These are phyloP conservation scores for Netelia melanura DNA, from an alignment of 2,888 invertebrate genomes.

Conservation along the genomic window DNA sequence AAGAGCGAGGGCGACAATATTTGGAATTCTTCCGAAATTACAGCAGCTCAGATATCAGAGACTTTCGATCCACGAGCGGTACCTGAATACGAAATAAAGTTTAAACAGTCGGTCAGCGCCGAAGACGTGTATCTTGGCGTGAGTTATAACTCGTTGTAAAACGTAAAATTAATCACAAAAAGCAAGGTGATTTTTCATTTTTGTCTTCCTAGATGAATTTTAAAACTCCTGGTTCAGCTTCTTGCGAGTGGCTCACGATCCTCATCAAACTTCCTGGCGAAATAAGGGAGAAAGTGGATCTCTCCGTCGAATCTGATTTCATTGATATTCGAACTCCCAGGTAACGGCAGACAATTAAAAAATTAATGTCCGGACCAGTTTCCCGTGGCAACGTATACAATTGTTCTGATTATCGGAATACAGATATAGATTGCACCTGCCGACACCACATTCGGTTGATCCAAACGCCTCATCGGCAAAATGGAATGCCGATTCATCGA, in stretches of 20 bases:
- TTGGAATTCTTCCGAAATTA: constrained; percentile 80
- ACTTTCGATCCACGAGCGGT: constrained; percentile 87
- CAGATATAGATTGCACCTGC: constrained; percentile 89
- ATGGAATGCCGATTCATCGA: constrained; percentile 89
- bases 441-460: constrained; percentile 93
- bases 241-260: constrained; percentile 95
- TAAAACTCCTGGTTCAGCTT: constrained; percentile 91
- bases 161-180: not conserved
- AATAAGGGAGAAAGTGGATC: constrained; percentile 90
- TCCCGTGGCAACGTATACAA: not conserved
- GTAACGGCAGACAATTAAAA: constrained; percentile 66
- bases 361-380: too few relatives aligned
- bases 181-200: constrained; percentile 25
- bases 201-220: constrained; percentile 89
- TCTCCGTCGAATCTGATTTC: constrained; percentile 86
- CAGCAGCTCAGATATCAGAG: constrained; percentile 66
- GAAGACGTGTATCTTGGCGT: constrained; percentile 95
- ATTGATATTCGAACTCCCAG: constrained; percentile 82
- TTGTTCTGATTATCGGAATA: constrained; percentile 72
- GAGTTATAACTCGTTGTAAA: constrained; percentile 61
- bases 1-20: constrained; percentile 86
- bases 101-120: constrained; percentile 93
- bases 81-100: constrained; percentile 92
- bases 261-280: constrained; percentile 92
- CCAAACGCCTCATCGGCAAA: constrained; percentile 93